Evolutionary conservation across 2,113 vertebrate species (phyloP), one percentile per base, ranked within the genome.

Genomic region (Acanthisitta chloris): DNA sequence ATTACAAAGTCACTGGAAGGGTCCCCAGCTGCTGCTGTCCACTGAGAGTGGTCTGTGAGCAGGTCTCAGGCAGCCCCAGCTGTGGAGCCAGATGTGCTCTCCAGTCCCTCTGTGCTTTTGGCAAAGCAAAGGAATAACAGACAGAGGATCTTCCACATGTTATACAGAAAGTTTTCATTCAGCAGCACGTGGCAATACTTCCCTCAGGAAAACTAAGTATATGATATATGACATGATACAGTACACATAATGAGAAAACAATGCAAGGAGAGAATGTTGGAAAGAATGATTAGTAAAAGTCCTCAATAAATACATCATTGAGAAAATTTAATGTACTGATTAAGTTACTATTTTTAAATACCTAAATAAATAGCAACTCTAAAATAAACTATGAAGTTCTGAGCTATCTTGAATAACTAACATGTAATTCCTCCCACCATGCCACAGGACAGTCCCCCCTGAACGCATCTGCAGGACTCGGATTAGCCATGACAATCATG

Each of bases 401-500:
- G 71, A 45, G 33, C 38, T 77, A 17, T 46, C 17, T 36, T 49
- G 45, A 82, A 25, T 70, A 80, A 65, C 20, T 28, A 29, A 73
- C 42, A 52, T 48, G 25, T 16, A 26, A 65, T 61, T 67, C 46
- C 21, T 85, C 55, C 55, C 84, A 55, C 92, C 16, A 67, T 87
- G 94, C 81, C 94, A 61, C 96, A 99, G 99, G 98, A 97, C 95
- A 1, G 97, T 99, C 77, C 97, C 97, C 49, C 98, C 98, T 8
- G 98, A 99, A 48, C 94, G 98, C 78, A 98, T 99, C 90, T 99
- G 99, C 80, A 98, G 97, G 92, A 91, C 87, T 20, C 94, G 94
- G 42, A 95, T 43, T 54, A 92, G 67, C 3, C 94, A 86, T 1
- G 94, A 96, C 3, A 82, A 86, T 0, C 38, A 83, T 0, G 82